Evolutionary conservation across 1,140 invertebrate species (phyloP).

Genomic region (Tenebrio molitor): DNA sequence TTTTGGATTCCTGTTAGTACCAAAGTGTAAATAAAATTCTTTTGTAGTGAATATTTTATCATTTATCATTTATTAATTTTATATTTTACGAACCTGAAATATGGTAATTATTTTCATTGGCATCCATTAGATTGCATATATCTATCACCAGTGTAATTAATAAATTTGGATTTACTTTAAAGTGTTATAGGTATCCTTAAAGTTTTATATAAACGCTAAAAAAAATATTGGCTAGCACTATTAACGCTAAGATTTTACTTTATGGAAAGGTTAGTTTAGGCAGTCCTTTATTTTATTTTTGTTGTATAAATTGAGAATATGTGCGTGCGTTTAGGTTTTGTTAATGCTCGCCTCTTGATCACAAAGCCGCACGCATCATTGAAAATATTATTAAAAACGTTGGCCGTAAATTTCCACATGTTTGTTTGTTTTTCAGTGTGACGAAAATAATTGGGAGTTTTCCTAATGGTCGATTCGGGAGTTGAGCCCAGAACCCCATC

Average conservation of each 20-base stretch:
- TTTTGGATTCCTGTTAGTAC: too few species aligned
- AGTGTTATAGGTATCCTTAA: slow-evolving; percentile 13
- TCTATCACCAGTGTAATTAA: slow-evolving; percentile 10
- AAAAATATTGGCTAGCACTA: too few species aligned
- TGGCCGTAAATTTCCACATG: slow-evolving; percentile 27
- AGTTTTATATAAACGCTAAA: background rate
- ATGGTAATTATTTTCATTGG: slow-evolving; percentile 16
- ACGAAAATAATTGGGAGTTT: slow-evolving; percentile 43
- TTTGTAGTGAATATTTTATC: too few species aligned
- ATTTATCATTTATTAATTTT: too few species aligned
- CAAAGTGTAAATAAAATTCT: too few species aligned
- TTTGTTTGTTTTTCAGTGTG: slow-evolving; percentile 36
- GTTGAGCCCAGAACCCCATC: slow-evolving; percentile 33
- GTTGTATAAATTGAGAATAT: too few species aligned
- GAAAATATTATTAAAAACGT: slow-evolving; percentile 5
- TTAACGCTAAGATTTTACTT: too few species aligned
- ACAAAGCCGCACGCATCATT: too few species aligned
- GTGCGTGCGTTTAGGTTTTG: too few species aligned
- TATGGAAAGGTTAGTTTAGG: too few species aligned
- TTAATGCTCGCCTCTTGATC: too few species aligned
- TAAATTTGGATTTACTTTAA: slow-evolving; percentile 17
- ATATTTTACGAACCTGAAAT: background rate
- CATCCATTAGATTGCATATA: background rate
- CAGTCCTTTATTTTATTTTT: too few species aligned
- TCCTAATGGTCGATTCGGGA: slow-evolving; percentile 52